Evolutionary conservation across 2,797 vertebrate genomes (phyloP), one percentile per base, ranked within the genome.

Genomic region (Dendrocincla fuliginosa): DNA sequence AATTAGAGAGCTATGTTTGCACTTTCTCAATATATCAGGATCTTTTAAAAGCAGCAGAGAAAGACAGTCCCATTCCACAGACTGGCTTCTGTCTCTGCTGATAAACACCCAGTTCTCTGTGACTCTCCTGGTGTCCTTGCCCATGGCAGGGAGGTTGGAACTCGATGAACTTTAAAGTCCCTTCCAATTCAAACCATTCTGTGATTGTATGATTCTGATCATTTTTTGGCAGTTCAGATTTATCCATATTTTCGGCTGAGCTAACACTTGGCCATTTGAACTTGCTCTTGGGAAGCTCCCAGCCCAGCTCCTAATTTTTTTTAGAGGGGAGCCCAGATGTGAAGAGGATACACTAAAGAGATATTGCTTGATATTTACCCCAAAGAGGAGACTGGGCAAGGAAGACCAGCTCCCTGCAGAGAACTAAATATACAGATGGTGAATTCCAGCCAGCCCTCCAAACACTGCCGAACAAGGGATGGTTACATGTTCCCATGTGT

Each of bases 381-480:
- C 39, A 75, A 63, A 75, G 50, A 37, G n/a, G 46, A 94, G 67
- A 23, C 25, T n/a, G 57, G 61, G 55, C 39, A 59, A 90, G 67
- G 69, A 57, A 35, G 88, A 81, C 23, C 55, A 74, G 42, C 85
- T 88, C 90, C 94, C 92, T 71, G 63, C 83, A 53, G 93, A 95
- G 89, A 94, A 73, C 77, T 82, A 92, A 94, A 95, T 85, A 92
- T 17, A 89, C 83, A 73, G 63, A 86, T 47, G 73, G 68, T 27
- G 52, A 93, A 88, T 91, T 88, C 47, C 68, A 91, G 64, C 87
- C 89, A 90, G 30, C 59, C 57, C 56, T 74, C 70, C 64, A 82
- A 87, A 84, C 70, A 32, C 73, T 52, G 47, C 79, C 2, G 33
- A 93, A 92, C 59, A 88, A 84, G 87, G 61, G 79, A 55, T 39